These are phyloP conservation scores for Labrus mixtus DNA, from an alignment of 2,113 vertebrate species.

Conservation along the genomic window DNA sequence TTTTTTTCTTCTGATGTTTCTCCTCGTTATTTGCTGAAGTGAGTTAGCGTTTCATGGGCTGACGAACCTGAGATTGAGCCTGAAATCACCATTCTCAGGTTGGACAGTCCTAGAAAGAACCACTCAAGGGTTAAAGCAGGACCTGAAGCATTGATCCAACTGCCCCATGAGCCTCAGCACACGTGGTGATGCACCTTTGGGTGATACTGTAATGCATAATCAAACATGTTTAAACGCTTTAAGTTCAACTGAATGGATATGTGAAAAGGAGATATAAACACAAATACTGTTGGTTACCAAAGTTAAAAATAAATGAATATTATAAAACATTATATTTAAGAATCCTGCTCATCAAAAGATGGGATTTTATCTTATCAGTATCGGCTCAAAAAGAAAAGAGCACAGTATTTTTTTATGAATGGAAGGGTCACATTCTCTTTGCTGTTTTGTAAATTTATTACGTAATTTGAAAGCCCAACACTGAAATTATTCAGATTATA, in stretches of 20 bases:
- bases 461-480: too few species aligned
- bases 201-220: neutral
- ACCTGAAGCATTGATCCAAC: neutral
- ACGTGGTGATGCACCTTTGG: neutral
- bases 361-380: too few species aligned
- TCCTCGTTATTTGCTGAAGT: slow-evolving; percentile 41
- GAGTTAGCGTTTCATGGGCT: slow-evolving; percentile 91
- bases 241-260: neutral
- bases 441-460: too few species aligned
- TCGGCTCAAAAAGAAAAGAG: too few species aligned
- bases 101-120: slow-evolving; percentile 93
- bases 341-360: too few species aligned
- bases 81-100: slow-evolving; percentile 92
- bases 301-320: too few species aligned
- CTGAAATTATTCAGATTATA: too few species aligned
- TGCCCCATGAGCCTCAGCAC: neutral
- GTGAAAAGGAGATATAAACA: neutral
- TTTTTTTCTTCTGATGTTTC: neutral
- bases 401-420: too few species aligned
- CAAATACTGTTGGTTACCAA: too few species aligned
- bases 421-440: too few species aligned
- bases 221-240: neutral
- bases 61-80: slow-evolving; percentile 97
- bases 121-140: slow-evolving; percentile 63
- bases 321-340: too few species aligned